Base-by-base conservation (phyloP, 1,140 invertebrate species). In the Drosophila aff. region DNA sequence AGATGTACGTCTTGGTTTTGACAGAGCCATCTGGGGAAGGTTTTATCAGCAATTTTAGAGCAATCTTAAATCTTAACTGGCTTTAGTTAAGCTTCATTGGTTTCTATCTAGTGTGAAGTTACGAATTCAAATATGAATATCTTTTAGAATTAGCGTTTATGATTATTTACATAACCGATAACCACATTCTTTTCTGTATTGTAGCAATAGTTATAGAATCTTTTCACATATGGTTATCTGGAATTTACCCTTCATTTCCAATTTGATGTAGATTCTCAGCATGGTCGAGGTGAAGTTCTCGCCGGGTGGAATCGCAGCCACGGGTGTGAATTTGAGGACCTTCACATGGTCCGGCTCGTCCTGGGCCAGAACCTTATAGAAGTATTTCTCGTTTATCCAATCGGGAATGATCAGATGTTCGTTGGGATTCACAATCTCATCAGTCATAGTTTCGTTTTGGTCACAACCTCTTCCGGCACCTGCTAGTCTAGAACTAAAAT, bases 371-470 rank as follows among this genome's bases (percentile, higher is more conserved):
- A 93, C 77, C 46, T 83, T 85, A 60, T 93, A 77, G 4, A 93
- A 79, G 47, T 94, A 94, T 40, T 93, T 84, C 38, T 76, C 71
- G 69, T 93, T 93, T 50, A 94, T 75, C 94, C 94, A 94, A 43
- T 91, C 50, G 41, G 93, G 93, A 33, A 91, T 92, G n/a, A 60
- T 43, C 3, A 92, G 59, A 53, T 92, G 49, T 49, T 91, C 69
- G 38, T 92, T 92, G 40, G 90, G 91, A 62, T 92, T 92, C 1
- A 62, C 65, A 43, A 92, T 92, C 21, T 77, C 74, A 16, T 69
- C 74, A 18, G 64, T 6, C 75, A 77, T 77, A 38, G 33, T 31
- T 26, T 13, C 8, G 11, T 13, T 53, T 50, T 38, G 41, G 26
- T 13, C 7, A 44, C 40, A 55, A 61, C 64, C 43, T 40, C 6